Evolutionary conservation across 2,113 vertebrate species (phyloP).

Genomic region (Ophthalmolycus amberensis): DNA sequence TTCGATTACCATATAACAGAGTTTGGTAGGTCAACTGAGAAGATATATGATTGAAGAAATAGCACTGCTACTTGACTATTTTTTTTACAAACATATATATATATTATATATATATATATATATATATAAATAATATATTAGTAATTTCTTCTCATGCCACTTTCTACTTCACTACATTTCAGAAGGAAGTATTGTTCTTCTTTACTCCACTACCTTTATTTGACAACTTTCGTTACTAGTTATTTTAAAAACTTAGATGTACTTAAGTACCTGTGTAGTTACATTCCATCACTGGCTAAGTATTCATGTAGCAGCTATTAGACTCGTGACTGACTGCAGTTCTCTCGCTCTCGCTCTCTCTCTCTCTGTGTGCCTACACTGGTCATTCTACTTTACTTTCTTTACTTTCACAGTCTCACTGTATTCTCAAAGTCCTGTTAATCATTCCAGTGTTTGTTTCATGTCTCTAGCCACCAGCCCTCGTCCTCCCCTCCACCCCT

Average conservation of each 20-base stretch:
- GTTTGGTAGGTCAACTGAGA: neutral
- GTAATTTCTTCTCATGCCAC: neutral
- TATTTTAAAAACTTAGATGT: neutral
- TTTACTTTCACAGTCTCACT: neutral
- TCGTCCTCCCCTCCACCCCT: neutral
- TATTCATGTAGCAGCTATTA: neutral
- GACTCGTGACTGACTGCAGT: neutral
- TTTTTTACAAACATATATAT: neutral
- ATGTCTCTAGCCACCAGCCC: neutral
- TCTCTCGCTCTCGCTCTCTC: too few relatives aligned
- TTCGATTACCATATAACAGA: neutral
- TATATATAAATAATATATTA: neutral
- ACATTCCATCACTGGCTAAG: neutral
- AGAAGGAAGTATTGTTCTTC: neutral
- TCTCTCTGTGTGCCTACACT: neutral
- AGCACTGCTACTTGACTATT: neutral
- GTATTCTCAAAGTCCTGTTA: constrained; percentile 6
- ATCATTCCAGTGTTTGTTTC: constrained; percentile 38
- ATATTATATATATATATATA: neutral
- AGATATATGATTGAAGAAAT: neutral
- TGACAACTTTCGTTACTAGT: neutral
- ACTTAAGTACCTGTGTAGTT: neutral
- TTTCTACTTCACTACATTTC: neutral
- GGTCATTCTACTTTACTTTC: neutral
- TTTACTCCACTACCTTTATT: neutral